Conservation (phyloP, 2,888 invertebrate genomes). For the Axea sp. region DNA sequence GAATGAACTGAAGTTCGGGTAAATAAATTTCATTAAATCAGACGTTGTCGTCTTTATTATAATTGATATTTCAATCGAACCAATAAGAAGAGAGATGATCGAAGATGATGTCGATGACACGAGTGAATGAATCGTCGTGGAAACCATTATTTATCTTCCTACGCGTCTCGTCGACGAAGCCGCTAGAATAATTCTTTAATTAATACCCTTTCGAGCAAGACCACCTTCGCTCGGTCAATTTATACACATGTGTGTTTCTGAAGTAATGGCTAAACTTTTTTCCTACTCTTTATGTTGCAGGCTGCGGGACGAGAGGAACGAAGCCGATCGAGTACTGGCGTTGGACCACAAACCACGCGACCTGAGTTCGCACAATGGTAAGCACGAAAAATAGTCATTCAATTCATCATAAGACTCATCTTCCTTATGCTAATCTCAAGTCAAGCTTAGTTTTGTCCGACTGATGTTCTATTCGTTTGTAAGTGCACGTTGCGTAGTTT, state of each 20-base stretch:
- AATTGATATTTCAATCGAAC: conserved; percentile 62
- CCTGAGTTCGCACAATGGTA: conserved; percentile 92
- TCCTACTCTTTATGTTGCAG: conserved; percentile 82
- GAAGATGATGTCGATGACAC: conserved; percentile 60
- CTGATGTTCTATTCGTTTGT: conserved; percentile 26
- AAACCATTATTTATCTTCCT: conserved; percentile 75
- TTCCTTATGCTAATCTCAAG: conserved; percentile 36
- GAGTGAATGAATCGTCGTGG: conserved; percentile 59
- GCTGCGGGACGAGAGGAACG: conserved; percentile 92
- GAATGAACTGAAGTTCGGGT: not conserved
- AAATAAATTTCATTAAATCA: conserved; percentile 46
- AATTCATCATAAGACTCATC: conserved; percentile 42
- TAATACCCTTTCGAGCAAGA: conserved; percentile 68
- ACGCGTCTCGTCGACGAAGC: conserved; percentile 68
- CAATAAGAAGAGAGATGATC: conserved; percentile 52
- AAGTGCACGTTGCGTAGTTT: conserved; percentile 26
- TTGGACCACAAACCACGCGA: conserved; percentile 92
- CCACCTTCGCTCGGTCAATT: conserved; percentile 61
- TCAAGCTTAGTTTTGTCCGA: conserved; percentile 2
- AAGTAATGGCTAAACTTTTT: conserved; percentile 54
- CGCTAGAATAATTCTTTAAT: conserved; percentile 76
- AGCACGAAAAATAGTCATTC: conserved; percentile 73
- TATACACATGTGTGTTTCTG: conserved; percentile 56
- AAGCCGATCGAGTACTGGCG: conserved; percentile 89
- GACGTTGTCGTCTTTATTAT: conserved; percentile 38